A percentile compares a stretch with the other conserved stretches of the same genome.
Evolutionary conservation across 2,797 vertebrate species (phyloP).

Genomic region (Mormyrops attenuatus): DNA sequence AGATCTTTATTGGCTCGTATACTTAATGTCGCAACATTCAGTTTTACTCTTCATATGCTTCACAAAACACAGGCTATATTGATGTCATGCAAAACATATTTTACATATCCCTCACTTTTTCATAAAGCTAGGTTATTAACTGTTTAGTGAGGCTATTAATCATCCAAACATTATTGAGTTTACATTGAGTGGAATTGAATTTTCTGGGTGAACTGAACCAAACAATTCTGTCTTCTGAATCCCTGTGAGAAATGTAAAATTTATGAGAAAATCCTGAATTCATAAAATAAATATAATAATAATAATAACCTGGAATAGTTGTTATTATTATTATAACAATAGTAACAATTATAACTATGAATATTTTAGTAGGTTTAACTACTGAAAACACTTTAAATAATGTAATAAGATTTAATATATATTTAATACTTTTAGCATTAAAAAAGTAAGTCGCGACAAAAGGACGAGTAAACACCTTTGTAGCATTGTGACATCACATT

Average conservation of each 20-base stretch:
- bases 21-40: not conserved
- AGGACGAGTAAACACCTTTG: not conserved
- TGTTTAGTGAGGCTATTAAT: not conserved
- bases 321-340: not conserved
- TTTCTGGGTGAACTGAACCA: not conserved
- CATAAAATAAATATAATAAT: not conserved
- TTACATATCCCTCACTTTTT: not conserved
- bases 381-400: not conserved
- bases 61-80: not conserved
- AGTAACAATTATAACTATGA: not conserved
- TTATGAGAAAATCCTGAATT: not conserved
- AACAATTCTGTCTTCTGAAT: not conserved
- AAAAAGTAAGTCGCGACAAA: not conserved
- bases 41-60: not conserved
- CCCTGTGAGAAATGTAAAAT: not conserved
- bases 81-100: not conserved
- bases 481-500: not conserved
- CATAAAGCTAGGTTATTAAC: not conserved
- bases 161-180: not conserved
- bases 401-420: not conserved
- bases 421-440: not conserved
- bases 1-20: not conserved
- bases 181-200: not conserved
- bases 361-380: not conserved
- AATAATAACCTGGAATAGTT: not conserved